Base-by-base conservation (phyloP, 2,113 vertebrate genomes). In the Leptobrachium ailaonicum region DNA sequence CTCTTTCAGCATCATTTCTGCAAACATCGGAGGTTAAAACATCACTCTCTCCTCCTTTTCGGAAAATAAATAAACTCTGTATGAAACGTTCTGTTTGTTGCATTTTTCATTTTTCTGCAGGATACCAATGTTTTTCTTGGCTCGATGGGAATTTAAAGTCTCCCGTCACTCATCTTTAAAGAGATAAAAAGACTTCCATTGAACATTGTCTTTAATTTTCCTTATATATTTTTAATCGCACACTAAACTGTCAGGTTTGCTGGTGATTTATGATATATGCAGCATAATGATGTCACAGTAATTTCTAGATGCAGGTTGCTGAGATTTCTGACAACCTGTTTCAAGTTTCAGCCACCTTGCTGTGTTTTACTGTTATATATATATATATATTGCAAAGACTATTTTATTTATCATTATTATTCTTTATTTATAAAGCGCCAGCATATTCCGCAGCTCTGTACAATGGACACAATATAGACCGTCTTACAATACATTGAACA, bases 81-180 rank as follows among this genome's bases (percentile, higher is more conserved):
- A 44, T 73, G 41, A 58, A 58, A 68, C 6, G 13, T 73, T 53
- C 71, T 45, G 50, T 74, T 67, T 80, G 47, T 63, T 80, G 71
- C 14, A 0, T 41, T 80, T 45, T 66, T 58, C 45, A 50, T 44
- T 43, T 40, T 54, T 79, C 77, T 73, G 70, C 2, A 62, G 77
- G 77, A 73, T 43, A 79, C 78, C 63, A 58, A 50, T 80, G 63
- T 80, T 80, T 80, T 67, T 73, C 53, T 80, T 80, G 78, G 78
- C 70, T 73, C 20, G 9, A 41, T 6, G 47, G 71, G 71, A 79
- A 32, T 66, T 43, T 32, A 67, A 44, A n/a, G 14, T 54, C 4
- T 67, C 41, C 78, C 66, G 13, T 73, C 63, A 50, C 9, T 43
- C 20, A 76, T 8, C 11, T 56, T 32, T 60, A 32, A 32, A 32